phyloP scores from a whole-genome alignment of 2,113 vertebrate genomes.

The Theristicus caerulescens region DNA sequence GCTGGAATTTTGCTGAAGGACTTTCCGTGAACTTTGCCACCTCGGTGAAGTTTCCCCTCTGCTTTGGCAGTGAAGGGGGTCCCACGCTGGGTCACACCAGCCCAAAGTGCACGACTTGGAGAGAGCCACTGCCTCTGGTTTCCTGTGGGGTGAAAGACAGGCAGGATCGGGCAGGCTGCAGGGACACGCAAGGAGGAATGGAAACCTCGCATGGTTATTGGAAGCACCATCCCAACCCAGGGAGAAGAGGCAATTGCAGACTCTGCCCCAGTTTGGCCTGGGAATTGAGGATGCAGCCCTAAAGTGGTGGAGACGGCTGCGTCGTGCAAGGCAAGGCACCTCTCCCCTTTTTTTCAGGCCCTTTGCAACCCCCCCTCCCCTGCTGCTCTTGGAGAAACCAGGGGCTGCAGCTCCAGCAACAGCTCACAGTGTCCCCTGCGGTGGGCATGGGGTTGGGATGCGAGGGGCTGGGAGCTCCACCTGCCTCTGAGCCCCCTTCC shows the following conservation, averaged over 20 bases:
- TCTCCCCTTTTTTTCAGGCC: not conserved
- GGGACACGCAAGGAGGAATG: not conserved
- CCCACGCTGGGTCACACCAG: slow-evolving; percentile 73
- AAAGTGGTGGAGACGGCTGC: not conserved
- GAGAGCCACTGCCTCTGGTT: slow-evolving; percentile 39
- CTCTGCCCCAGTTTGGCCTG: not conserved
- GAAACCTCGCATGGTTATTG: accelerated
- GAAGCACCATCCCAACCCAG: not conserved
- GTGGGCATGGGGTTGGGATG: not conserved
- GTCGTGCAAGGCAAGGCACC: not conserved
- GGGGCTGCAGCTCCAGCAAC: not conserved
- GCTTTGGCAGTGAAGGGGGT: not conserved
- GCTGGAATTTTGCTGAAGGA: not conserved
- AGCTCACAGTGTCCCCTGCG: accelerated
- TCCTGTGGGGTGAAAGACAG: slow-evolving; percentile 66
- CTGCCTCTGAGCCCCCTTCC: not conserved
- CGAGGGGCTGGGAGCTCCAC: not conserved
- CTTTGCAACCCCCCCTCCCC: not conserved
- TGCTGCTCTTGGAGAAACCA: not conserved
- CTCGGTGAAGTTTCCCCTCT: accelerated
- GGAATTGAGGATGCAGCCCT: not conserved
- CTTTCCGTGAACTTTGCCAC: not conserved
- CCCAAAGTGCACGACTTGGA: slow-evolving; percentile 86
- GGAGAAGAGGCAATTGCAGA: not conserved
- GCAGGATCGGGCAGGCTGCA: not conserved